Evolutionary conservation across 2,888 invertebrate species (phyloP).

Genomic region (Drosophila algonquin): DNA sequence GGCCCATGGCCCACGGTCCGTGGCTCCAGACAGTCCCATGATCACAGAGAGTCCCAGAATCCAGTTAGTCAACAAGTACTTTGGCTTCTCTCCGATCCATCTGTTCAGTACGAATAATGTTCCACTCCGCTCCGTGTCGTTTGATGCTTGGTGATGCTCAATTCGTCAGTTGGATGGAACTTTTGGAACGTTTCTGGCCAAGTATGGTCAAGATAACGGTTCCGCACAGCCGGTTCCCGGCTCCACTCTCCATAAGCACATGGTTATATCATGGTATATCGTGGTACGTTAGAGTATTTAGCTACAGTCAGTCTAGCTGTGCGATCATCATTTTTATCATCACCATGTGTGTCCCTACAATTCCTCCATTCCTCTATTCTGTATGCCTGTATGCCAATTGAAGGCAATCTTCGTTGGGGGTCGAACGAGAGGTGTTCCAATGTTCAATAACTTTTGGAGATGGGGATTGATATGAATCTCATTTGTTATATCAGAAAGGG

Average conservation of each 20-base stretch:
- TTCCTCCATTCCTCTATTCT: neutral
- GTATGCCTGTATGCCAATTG: neutral
- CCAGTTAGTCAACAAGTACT: conserved; percentile 42
- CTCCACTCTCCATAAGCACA: conserved; percentile 11
- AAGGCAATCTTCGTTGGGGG: conserved; percentile 25
- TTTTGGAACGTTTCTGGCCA: conserved; percentile 50
- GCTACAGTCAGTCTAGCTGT: conserved; percentile 5
- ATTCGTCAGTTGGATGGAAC: conserved; percentile 64
- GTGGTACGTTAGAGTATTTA: conserved; percentile 7
- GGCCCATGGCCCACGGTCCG: conserved; percentile 41
- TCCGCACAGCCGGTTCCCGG: neutral
- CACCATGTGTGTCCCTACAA: conserved; percentile 12
- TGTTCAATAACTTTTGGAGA: conserved; percentile 16
- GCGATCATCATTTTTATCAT: conserved; percentile 23
- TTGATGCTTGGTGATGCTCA: conserved; percentile 56
- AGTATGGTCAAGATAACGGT: conserved; percentile 53
- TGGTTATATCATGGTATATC: neutral
- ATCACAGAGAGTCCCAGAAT: conserved; percentile 18
- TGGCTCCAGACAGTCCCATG: neutral
- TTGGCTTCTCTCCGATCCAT: neutral
- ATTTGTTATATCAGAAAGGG: conserved; percentile 8
- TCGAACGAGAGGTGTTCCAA: conserved; percentile 26
- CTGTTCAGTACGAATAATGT: neutral
- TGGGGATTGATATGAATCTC: conserved; percentile 15
- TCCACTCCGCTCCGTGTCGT: neutral